Base-by-base conservation (phyloP, 2,797 vertebrate species). In the Ceryle rudis region DNA sequence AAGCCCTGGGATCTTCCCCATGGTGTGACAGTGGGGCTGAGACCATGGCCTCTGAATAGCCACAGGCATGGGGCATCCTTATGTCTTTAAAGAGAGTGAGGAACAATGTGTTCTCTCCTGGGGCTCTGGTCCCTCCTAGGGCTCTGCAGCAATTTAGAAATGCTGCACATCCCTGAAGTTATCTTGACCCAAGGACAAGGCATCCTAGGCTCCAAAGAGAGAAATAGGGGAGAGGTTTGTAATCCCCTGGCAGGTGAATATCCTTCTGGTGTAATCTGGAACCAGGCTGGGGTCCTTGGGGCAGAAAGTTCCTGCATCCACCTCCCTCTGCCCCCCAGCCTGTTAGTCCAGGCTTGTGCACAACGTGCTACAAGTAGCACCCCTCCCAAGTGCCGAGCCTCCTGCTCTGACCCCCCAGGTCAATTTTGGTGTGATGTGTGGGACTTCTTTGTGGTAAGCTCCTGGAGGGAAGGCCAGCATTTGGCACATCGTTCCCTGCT, bases 341-440 rank as follows among this genome's bases (percentile, higher is more conserved):
- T 72, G 26, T n/a, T 5, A 15, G 18, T 42, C 78, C 33, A 65
- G 78, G 31, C 17, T 67, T 3, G 0, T 10, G 72, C 44, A 57
- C 49, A 15, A 2, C 0, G 2, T 26, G 66, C 23, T 21, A 1
- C 0, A 2, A 64, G 29, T 41, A 60, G 58, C 10, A 41, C 46
- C 49, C 44, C 2, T 0, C 20, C 20, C 0, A 0, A 29, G 23
- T 3, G 28, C 75, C 1, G 8, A 65, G 3, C n/a, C 73, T 51
- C 39, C 61, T 79, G 39, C 33, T 65, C 58, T 81, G 39, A 21
- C 10, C 26, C n/a, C 17, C 41, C 31, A 72, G n/a, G 12, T 11
- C 33, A 28, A 33, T 65, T 31, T 28, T 9, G 8, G 17, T 25
- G 44, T 0, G 1, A 39, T 51, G 6, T 23, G 31, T 25, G 44